Evolutionary conservation across 2,888 invertebrate genomes (phyloP), one percentile per base, ranked within the genome.

Genomic region (Rhagophthalmus giganteus): DNA sequence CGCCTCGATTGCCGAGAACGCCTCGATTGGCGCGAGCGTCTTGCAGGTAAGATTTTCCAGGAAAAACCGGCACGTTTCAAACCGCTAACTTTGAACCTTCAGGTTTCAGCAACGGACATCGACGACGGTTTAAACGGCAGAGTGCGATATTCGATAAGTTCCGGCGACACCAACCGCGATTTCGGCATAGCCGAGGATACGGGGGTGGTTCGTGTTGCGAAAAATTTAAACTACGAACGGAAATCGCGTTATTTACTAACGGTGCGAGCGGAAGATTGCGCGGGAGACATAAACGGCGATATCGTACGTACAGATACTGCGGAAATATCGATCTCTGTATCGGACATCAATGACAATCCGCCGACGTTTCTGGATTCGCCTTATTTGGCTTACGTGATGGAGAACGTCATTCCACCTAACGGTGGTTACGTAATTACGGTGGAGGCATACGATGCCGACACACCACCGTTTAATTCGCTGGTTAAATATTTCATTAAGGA

Each of bases 311-410:
- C 81, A 71, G 90, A 87, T 78, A 88, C 84, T 47, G 90, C 85
- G 61, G 87, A 88, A 73, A 82, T 94, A 62, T 84, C 87, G 54
- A 90, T 96, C 66, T 83, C 84, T 47, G 87, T 96, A 41, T 84
- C 88, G 59, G 94, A 96, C 75, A 89, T 94, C 69, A 95, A 96
- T 76, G 95, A 96, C 77, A 94, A 94, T 70, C 87, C 89, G 16
- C 96, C 96, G 31, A 87, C 90, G 31, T 96, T 96, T 76, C 78
- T 92, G 61, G 90, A 96, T 76, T 94, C 94, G n/a, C 95, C 95
- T 0, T 95, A 94, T 76, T 78, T 92, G 69, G 92, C 93, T 2
- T 88, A 90, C 72, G 93, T 95, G 48, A 91, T 94, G 87, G 96
- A 97, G 78, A 92, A 93, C 73, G 85, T 90, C 65, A 83, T 90